Evolutionary conservation across 2,888 invertebrate species (phyloP).

Genomic region (Nomada ruficornis): DNA sequence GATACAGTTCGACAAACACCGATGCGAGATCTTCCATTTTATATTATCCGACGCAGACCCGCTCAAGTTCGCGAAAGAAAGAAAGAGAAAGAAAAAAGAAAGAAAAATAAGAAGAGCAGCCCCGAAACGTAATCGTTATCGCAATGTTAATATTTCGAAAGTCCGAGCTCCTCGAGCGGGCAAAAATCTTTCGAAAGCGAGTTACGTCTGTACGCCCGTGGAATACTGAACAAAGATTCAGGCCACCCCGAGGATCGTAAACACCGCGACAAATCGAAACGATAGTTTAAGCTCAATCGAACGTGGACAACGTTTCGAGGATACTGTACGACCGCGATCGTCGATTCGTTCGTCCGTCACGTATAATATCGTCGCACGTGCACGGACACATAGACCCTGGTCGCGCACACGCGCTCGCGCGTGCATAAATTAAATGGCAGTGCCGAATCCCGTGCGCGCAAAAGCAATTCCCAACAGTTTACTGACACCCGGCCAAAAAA

Average conservation of each 20-base stretch:
- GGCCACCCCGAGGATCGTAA: background rate
- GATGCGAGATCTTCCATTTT: conserved; percentile 17
- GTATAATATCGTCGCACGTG: conserved; percentile 52
- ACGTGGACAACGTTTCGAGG: conserved; percentile 3
- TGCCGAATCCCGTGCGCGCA: conserved; percentile 48
- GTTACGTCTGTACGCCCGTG: background rate
- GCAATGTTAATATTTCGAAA: background rate
- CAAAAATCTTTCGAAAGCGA: background rate
- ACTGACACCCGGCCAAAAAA: conserved; percentile 76
- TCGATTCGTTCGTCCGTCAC: conserved; percentile 39
- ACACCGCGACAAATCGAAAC: background rate
- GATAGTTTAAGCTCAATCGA: background rate
- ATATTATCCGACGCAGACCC: too few species aligned
- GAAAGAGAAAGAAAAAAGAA: too few species aligned
- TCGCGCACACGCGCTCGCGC: conserved; percentile 33
- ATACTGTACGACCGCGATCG: background rate
- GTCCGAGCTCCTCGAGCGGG: too few species aligned
- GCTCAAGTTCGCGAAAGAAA: too few species aligned
- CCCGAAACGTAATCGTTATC: too few species aligned
- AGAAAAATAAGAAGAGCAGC: too few species aligned
- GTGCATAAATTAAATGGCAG: conserved; percentile 61
- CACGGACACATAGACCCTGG: conserved; percentile 44
- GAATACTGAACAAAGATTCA: conserved; percentile 3
- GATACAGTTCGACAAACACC: conserved; percentile 52
- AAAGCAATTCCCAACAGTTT: conserved; percentile 61